A percentile compares a stretch with the other conserved stretches of the same genome.
Evolutionary conservation across 2,797 vertebrate species (phyloP).

Genomic region (Dicrostonyx torquatus): DNA sequence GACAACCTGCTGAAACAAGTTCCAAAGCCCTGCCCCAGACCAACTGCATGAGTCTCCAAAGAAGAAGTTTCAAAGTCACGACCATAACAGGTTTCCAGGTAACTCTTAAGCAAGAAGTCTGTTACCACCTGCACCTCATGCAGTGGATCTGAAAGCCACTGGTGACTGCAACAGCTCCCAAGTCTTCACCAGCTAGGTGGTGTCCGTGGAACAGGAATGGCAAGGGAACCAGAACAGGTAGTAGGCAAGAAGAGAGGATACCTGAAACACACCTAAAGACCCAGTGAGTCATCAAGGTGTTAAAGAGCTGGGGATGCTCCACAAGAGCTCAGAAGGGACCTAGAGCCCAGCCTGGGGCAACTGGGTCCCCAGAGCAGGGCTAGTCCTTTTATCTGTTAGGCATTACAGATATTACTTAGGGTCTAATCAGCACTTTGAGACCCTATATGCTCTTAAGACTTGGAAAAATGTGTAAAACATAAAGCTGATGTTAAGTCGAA

Average conservation of each 20-base stretch:
- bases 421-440: background rate
- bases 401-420: background rate
- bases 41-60: background rate
- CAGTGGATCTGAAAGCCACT: background rate
- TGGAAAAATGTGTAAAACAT: background rate
- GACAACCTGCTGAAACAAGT: background rate
- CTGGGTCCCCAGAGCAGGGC: background rate
- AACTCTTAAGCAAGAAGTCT: background rate
- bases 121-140: background rate
- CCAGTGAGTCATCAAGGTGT: background rate
- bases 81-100: background rate
- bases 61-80: background rate
- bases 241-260: background rate
- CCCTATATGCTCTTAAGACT: background rate
- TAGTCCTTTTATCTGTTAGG: background rate
- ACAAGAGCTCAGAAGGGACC: background rate
- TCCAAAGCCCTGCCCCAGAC: background rate
- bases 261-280: background rate
- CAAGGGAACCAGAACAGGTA: background rate
- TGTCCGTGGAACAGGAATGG: background rate
- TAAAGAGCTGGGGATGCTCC: background rate
- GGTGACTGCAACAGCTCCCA: background rate
- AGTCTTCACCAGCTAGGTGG: background rate
- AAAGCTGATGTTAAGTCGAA: conserved; percentile 41
- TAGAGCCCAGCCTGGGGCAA: background rate